Conservation (phyloP, 1,140 invertebrate genomes). For the Drosophila sturtevanti region DNA sequence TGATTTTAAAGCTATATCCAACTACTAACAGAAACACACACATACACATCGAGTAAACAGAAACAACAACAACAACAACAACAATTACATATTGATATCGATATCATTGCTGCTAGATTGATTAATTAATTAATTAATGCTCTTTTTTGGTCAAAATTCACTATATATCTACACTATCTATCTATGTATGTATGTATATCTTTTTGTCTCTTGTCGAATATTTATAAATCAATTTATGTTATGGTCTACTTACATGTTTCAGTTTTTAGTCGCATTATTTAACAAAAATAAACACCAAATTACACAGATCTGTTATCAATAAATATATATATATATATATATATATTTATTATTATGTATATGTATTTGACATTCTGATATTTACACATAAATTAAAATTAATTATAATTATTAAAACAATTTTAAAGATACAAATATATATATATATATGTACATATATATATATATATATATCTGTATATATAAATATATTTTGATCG, state of each 20-base stretch:
- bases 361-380: slow-evolving; percentile 80
- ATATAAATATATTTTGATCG: slow-evolving; percentile 76
- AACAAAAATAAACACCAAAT: slow-evolving; percentile 62
- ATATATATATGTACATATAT: too few relatives aligned
- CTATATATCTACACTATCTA: not conserved
- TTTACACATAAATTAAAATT: slow-evolving; percentile 72
- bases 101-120: slow-evolving; percentile 7
- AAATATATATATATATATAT: slow-evolving; percentile 65
- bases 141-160: not conserved
- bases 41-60: slow-evolving; percentile 47
- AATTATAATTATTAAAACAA: slow-evolving; percentile 67
- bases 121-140: not conserved
- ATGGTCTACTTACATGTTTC: not conserved
- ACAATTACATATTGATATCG: slow-evolving; percentile 43
- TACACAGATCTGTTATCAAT: slow-evolving; percentile 67
- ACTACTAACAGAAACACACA: slow-evolving; percentile 31
- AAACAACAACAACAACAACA: slow-evolving; percentile 63
- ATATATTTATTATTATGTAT: slow-evolving; percentile 62
- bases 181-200: not conserved
- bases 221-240: slow-evolving; percentile 5
- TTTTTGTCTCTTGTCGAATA: slow-evolving; percentile 4
- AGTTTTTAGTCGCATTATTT: slow-evolving; percentile 2
- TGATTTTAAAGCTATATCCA: slow-evolving; percentile 57
- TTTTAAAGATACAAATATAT: slow-evolving; percentile 48
- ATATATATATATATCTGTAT: not conserved